These are phyloP conservation scores for Neocrepidodera transversa DNA, from an alignment of 2,888 invertebrate species.

Conservation along the genomic window DNA sequence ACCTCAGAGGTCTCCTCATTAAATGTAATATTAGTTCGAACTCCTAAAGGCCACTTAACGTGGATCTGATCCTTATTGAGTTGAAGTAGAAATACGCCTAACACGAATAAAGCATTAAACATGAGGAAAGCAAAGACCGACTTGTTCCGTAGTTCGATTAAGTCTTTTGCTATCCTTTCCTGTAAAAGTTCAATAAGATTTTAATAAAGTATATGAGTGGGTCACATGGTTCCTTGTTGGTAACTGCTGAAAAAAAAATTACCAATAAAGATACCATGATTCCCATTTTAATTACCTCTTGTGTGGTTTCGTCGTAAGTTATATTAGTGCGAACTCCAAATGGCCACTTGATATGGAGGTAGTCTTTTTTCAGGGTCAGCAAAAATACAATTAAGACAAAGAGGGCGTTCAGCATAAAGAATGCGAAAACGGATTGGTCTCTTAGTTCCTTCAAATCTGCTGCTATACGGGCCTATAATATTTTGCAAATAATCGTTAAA, in stretches of 20 bases:
- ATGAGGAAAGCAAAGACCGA: slow-evolving; percentile 98
- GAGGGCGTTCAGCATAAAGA: slow-evolving; percentile 98
- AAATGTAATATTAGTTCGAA: slow-evolving; percentile 94
- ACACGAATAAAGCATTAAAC: slow-evolving; percentile 99
- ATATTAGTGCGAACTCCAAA: slow-evolving; percentile 93
- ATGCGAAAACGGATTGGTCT: slow-evolving; percentile 93
- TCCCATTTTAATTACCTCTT: slow-evolving; percentile 79
- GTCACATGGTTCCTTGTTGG: slow-evolving; percentile 61
- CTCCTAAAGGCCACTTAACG: slow-evolving; percentile 95
- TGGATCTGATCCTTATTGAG: slow-evolving; percentile 98
- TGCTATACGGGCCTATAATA: slow-evolving; percentile 87
- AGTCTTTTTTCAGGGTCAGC: slow-evolving; percentile 97
- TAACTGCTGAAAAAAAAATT: slow-evolving; percentile 12
- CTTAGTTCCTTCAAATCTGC: slow-evolving; percentile 91
- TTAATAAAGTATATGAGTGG: slow-evolving; percentile 45
- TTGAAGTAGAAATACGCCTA: slow-evolving; percentile 98
- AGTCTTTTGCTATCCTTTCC: slow-evolving; percentile 88
- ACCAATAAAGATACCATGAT: slow-evolving; percentile 46
- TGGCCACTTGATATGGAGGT: slow-evolving; percentile 95
- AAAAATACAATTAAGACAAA: slow-evolving; percentile 99
- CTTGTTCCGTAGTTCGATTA: slow-evolving; percentile 95
- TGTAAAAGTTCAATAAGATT: slow-evolving; percentile 62
- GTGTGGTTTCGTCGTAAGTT: slow-evolving; percentile 86
- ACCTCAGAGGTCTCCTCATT: slow-evolving; percentile 93
- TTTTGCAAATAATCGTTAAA: slow-evolving; percentile 22